These are phyloP conservation scores for Urocolius indicus DNA, from an alignment of 2,113 vertebrate species.

Conservation along the genomic window DNA sequence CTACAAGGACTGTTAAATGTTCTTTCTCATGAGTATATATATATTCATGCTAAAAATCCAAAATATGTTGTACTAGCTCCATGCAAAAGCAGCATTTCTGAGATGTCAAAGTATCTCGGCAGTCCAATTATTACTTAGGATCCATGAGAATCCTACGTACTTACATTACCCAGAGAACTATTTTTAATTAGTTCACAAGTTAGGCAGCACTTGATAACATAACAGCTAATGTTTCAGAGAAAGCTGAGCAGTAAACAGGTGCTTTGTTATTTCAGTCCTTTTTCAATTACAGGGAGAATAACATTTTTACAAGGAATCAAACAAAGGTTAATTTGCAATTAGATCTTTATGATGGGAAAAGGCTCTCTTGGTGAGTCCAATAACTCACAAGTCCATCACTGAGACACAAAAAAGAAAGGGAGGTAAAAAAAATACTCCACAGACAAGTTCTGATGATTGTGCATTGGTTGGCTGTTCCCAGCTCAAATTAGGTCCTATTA, in stretches of 20 bases:
- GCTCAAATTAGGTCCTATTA: not conserved
- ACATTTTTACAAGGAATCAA: slow-evolving; percentile 36
- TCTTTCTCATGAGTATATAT: not conserved
- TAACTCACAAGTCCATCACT: not conserved
- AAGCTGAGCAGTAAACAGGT: slow-evolving; percentile 27
- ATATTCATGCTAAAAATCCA: not conserved
- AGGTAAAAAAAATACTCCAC: not conserved
- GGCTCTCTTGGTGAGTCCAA: not conserved
- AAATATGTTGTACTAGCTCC: not conserved
- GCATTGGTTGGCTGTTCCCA: not conserved
- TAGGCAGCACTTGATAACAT: not conserved
- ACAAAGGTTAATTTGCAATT: slow-evolving; percentile 63
- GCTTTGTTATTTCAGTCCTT: not conserved
- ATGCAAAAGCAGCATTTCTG: not conserved
- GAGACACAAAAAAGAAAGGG: not conserved
- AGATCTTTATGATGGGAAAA: slow-evolving; percentile 44
- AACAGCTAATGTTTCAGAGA: not conserved
- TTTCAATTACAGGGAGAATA: slow-evolving; percentile 28
- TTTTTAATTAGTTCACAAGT: slow-evolving; percentile 26
- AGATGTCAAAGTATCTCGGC: not conserved
- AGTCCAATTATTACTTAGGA: not conserved
- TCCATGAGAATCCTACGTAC: not conserved
- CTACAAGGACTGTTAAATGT: not conserved
- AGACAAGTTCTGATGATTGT: not conserved
- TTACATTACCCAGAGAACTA: not conserved